Base-by-base conservation (phyloP, 2,797 vertebrate genomes). In the Lagorchestes hirsutus region DNA sequence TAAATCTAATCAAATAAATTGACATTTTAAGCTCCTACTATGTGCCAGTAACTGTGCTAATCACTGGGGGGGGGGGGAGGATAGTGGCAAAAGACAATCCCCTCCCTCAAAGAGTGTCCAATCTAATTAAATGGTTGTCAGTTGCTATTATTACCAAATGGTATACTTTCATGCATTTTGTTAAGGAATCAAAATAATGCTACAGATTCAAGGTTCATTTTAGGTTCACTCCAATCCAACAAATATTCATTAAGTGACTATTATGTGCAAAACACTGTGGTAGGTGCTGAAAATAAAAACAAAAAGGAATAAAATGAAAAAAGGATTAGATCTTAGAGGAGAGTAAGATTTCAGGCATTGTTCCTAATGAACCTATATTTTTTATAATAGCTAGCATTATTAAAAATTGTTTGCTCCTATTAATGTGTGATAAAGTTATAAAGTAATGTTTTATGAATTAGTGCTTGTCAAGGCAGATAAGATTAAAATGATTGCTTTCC, bases 321-420 rank as follows among this genome's bases (percentile, higher is more conserved):
- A 82, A 82, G n/a, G 5, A 46, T 82, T 82, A 46, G 34, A 40
- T 40, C 1, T 34, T 40, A 82, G 18, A 82, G n/a, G 67, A 59
- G 28, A 52, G 34, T 94, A 97, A 94, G 13, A 93, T 91, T 92
- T 96, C 27, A 28, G 94, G 92, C 12, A 90, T 93, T 52, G 87
- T 87, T 96, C 54, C 4, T 94, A 67, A 4, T 0, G 40, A 96
- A 24, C 0, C 14, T 92, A 94, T 40, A 22, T 82, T 74, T 74
- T n/a, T 40, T 82, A 3, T 46, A 40, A 22, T 74, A 74, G 40
- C 62, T 97, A 92, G 28, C 62, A 54, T 94, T 67, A 96, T 56
- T 10, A 13, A 95, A 96, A 55, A 95, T 95, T 93, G 62, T 94
- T 54, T 95, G 87, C 91, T 95, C 97, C 97, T 97, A 94, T 96